Conservation (phyloP, 2,797 vertebrate genomes). For the Sebastes trivittatus region DNA sequence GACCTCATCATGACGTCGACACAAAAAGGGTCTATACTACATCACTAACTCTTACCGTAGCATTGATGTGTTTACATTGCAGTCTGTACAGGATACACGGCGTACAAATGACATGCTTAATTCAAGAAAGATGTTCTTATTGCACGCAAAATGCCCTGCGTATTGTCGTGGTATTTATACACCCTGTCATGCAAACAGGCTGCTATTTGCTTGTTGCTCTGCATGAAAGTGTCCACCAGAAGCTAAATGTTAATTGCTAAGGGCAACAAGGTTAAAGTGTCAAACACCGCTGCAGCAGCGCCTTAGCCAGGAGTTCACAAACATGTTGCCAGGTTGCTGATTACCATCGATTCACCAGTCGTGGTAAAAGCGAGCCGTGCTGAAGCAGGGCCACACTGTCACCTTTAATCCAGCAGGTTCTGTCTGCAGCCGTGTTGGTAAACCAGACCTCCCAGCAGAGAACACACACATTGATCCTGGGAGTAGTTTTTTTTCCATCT, state of each 20-base stretch:
- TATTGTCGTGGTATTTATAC: no score
- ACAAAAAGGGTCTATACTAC: no score
- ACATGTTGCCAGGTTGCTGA: conserved; percentile 19
- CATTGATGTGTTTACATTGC: no score
- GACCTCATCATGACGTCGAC: no score
- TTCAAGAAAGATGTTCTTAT: no score
- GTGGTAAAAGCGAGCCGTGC: background rate
- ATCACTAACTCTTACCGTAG: no score
- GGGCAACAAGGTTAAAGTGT: conserved; percentile 5
- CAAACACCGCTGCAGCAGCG: background rate
- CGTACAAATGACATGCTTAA: no score
- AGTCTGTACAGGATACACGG: no score
- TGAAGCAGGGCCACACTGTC: conserved; percentile 11
- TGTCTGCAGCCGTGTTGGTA: background rate
- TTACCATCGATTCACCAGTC: conserved; percentile 24
- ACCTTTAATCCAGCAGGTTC: conserved; percentile 22
- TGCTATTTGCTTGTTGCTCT: background rate
- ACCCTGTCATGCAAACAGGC: rapidly evolving
- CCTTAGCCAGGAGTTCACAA: background rate
- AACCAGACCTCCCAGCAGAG: conserved; percentile 13
- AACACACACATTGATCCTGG: conserved; percentile 43
- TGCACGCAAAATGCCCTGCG: no score
- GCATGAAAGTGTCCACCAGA: background rate
- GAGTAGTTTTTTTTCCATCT: conserved; percentile 21
- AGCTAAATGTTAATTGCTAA: background rate